Conservation (phyloP, 2,797 vertebrate species). For the Cyclura pinguis region DNA sequence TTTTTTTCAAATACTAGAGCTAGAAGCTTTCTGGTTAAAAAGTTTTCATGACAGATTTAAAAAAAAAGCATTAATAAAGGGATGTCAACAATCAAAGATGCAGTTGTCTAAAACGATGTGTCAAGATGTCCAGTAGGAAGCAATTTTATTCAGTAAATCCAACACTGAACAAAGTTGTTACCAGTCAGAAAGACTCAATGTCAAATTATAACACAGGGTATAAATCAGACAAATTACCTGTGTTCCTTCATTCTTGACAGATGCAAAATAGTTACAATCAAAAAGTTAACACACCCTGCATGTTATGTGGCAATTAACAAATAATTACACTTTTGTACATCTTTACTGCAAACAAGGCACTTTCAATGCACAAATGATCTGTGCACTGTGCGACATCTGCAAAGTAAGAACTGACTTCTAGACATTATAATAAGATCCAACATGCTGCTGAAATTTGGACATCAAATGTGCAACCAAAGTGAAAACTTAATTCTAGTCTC, state of each 20-base stretch:
- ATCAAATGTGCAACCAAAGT: slow-evolving; percentile 80
- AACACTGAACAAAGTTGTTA: slow-evolving; percentile 66
- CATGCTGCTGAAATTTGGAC: slow-evolving; percentile 73
- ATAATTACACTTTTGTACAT: slow-evolving; percentile 52
- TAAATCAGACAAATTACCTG: slow-evolving; percentile 67
- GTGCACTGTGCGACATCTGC: slow-evolving; percentile 58
- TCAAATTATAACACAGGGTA: slow-evolving; percentile 70
- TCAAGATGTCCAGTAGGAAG: slow-evolving; percentile 66
- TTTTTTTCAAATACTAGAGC: slow-evolving; percentile 24
- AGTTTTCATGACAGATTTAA: slow-evolving; percentile 60
- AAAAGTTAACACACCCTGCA: slow-evolving; percentile 25
- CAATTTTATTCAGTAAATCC: slow-evolving; percentile 63
- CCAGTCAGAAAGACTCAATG: slow-evolving; percentile 64
- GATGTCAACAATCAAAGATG: slow-evolving; percentile 65
- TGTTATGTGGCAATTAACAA: slow-evolving; percentile 67
- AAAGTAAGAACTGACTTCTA: slow-evolving; percentile 69
- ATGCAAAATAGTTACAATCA: slow-evolving; percentile 49
- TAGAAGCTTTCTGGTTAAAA: slow-evolving; percentile 20
- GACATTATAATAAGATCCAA: slow-evolving; percentile 75
- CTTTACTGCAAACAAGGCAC: slow-evolving; percentile 58
- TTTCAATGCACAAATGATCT: slow-evolving; percentile 62
- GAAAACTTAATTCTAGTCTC: slow-evolving; percentile 84
- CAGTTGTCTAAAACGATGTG: slow-evolving; percentile 59
- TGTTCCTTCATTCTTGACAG: slow-evolving; percentile 56
- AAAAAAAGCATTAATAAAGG: slow-evolving; percentile 71